Evolutionary conservation across 2,888 invertebrate species (phyloP), one percentile per base, ranked within the genome.

Genomic region (Balanococcus diminutus): DNA sequence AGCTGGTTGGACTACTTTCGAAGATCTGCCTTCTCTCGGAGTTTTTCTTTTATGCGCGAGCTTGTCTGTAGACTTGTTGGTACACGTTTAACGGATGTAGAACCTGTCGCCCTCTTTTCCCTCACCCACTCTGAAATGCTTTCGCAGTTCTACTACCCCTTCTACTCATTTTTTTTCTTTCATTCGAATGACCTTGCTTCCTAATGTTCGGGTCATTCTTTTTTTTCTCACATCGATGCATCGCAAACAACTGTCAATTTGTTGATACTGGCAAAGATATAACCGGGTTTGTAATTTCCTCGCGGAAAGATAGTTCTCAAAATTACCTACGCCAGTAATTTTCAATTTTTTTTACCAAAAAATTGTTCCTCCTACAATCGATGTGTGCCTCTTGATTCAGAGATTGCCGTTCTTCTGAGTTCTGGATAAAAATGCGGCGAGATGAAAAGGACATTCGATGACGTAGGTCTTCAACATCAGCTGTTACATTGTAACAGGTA

Each of bases 1-100:
- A 85, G 85, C 85, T 85, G 85, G 79, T 85, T 85, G 85, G 51
- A 85, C 85, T 85, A 85, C 85, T 85, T 85, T 85, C 85, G 79
- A 85, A 61, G 83, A 56, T 85, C 75, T 85, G 42, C 85, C 79
- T 75, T 85, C 46, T 79, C 79, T 51, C 16, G 46, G 75, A 31
- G 25, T 39, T 85, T 32, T 79, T 28, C 42, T 39, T 75, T 39
- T 46, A 28, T 85, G 85, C 85, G 85, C 85, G 36, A 75, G 85
- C 85, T 72, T 46, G 85, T 85, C 85, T 75, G 46, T 85, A 32
- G 51, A 85, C 85, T 85, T 85, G 85, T 85, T 46, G 46, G 85
- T 75, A 85, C 85, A 85, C 85, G 85, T 85, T 85, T 85, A 85
- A 85, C 85, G 85, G 85, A 85, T 85, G 85, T 85, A 79, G 42